Evolutionary conservation across 92 coral and sea anemone species (phyloP).

Genomic region (Umimayanthus chanpuru): DNA sequence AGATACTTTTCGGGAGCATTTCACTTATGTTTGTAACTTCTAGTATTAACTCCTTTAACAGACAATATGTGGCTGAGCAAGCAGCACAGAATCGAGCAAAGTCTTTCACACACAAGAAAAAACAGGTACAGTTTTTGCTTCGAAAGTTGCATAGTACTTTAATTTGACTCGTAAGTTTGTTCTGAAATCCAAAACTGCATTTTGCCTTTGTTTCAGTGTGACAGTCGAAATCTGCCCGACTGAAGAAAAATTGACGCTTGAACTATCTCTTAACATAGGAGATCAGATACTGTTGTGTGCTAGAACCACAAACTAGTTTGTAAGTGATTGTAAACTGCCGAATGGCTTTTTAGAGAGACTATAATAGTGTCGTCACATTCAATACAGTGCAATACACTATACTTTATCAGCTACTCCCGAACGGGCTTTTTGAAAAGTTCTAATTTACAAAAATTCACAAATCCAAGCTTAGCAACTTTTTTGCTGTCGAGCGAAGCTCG

Average conservation of each 20-base stretch:
- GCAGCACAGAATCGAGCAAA: slow-evolving; percentile 79
- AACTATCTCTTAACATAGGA: background rate
- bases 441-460: too few relatives aligned
- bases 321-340: background rate
- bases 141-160: background rate
- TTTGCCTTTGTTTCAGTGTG: background rate
- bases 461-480: too few relatives aligned
- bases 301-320: too few relatives aligned
- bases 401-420: too few relatives aligned
- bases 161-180: background rate
- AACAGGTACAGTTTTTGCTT: slow-evolving; percentile 66
- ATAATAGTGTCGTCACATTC: too few relatives aligned
- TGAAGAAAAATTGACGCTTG: background rate
- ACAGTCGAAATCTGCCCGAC: background rate
- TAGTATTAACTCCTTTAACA: slow-evolving; percentile 20
- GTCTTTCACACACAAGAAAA: slow-evolving; percentile 74
- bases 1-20: too few relatives aligned
- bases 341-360: background rate
- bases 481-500: too few relatives aligned
- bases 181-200: background rate
- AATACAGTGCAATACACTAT: too few relatives aligned
- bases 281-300: background rate
- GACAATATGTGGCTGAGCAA: slow-evolving; percentile 75
- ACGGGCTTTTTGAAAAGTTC: too few relatives aligned
- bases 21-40: too few relatives aligned